Evolutionary conservation across 92 coral and sea anemone genomes (phyloP).

Genomic region (Phenganax marumi): DNA sequence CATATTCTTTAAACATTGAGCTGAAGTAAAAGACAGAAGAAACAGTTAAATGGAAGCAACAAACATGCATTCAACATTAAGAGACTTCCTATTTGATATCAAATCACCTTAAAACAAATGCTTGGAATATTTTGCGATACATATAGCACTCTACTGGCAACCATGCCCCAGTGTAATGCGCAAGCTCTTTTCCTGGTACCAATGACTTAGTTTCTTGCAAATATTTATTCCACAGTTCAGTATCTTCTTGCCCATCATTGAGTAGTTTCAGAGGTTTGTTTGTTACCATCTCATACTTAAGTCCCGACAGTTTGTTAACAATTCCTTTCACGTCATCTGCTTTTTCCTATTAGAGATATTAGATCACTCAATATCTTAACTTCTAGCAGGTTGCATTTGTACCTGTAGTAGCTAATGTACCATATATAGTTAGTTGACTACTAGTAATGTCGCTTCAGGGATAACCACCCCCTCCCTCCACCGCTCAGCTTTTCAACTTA

Average conservation of each 20-base stretch:
- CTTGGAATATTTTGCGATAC: conserved; percentile 95
- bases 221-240: conserved; percentile 69
- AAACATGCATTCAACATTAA: neutral
- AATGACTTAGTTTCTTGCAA: conserved; percentile 62
- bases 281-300: conserved; percentile 84
- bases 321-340: conserved; percentile 79
- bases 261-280: conserved; percentile 63
- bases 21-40: conserved; percentile 45
- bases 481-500: neutral
- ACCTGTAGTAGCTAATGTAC: neutral
- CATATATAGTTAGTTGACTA: neutral
- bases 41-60: neutral
- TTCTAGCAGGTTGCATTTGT: neutral
- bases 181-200: conserved; percentile 56
- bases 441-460: no score
- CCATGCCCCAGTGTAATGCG: conserved; percentile 91
- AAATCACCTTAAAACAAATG: conserved; percentile 69
- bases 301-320: conserved; percentile 73
- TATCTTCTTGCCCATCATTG: conserved; percentile 68
- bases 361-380: neutral
- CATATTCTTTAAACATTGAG: conserved; percentile 75
- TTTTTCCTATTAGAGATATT: conserved; percentile 50
- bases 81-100: no score
- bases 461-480: no score
- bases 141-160: conserved; percentile 76